Evolutionary conservation across 2,888 invertebrate genomes (phyloP).

Genomic region (Cinara cedri): DNA sequence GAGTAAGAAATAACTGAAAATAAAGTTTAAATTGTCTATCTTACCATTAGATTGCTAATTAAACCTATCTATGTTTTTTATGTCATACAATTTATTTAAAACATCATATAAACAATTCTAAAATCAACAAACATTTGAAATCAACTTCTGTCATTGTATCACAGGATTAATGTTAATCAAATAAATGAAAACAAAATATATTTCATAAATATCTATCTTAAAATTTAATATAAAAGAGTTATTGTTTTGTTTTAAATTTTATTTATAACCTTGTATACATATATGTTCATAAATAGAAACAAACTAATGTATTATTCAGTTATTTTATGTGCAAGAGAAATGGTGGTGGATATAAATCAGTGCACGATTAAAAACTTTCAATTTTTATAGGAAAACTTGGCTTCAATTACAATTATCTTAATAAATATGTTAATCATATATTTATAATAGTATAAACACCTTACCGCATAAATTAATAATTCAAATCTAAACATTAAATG

Average conservation of each 20-base stretch:
- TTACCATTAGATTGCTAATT: too few species aligned
- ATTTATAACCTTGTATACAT: conserved; percentile 11
- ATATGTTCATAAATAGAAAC: conserved; percentile 18
- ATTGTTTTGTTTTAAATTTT: neutral
- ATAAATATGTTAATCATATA: conserved; percentile 16
- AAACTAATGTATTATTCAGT: conserved; percentile 17
- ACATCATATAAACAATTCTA: too few species aligned
- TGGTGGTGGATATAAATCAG: conserved; percentile 45
- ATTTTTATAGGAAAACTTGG: conserved; percentile 12
- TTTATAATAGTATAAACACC: neutral
- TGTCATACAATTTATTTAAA: too few species aligned
- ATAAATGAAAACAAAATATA: too few species aligned
- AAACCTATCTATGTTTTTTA: too few species aligned
- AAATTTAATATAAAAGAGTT: neutral
- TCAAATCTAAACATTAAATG: conserved; percentile 1
- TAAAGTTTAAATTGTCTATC: too few species aligned
- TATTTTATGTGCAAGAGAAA: conserved; percentile 2
- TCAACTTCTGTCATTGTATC: too few species aligned
- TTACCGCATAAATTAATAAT: conserved; percentile 16
- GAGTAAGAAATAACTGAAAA: too few species aligned
- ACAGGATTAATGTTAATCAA: too few species aligned
- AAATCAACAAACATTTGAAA: too few species aligned
- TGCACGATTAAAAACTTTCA: conserved; percentile 32
- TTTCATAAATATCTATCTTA: too few species aligned
- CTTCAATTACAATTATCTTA: conserved; percentile 35